phyloP scores from a whole-genome alignment of 2,797 vertebrate species.

The Neosilurus mollespiculum region DNA sequence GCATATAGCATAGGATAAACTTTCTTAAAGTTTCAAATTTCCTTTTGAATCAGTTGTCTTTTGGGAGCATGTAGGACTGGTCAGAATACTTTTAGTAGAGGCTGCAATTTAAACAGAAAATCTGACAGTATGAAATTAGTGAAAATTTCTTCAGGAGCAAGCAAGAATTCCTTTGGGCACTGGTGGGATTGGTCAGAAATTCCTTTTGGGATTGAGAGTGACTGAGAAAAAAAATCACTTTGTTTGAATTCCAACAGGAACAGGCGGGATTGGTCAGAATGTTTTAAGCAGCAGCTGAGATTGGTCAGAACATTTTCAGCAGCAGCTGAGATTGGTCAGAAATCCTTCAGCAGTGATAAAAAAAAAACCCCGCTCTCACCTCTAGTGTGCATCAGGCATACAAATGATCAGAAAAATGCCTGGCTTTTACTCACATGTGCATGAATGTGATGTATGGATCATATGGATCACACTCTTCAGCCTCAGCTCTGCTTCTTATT shows the following conservation, averaged over 20 bases:
- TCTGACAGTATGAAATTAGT: not conserved
- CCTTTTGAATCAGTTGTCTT: too few relatives aligned
- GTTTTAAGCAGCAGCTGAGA: not conserved
- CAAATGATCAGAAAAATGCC: not conserved
- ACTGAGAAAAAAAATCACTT: not conserved
- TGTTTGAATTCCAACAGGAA: not conserved
- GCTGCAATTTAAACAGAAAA: too few relatives aligned
- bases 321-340: not conserved
- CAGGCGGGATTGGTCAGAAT: not conserved
- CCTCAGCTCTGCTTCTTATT: constrained; percentile 75
- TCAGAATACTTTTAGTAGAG: not conserved
- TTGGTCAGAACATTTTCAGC: not conserved
- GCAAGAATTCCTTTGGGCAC: not conserved
- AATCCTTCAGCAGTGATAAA: not conserved
- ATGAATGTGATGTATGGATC: not conserved
- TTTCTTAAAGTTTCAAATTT: too few relatives aligned
- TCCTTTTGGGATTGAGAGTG: too few relatives aligned
- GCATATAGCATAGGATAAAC: too few relatives aligned
- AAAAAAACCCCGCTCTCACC: not conserved
- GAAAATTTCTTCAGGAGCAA: not conserved
- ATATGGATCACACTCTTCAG: constrained; percentile 13
- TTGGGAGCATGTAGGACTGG: too few relatives aligned
- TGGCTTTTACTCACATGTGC: not conserved
- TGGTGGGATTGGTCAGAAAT: not conserved
- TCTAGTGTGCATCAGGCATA: not conserved